Percentiles rank a stretch among this genome's conserved stretches.
Evolutionary conservation across 1,140 invertebrate genomes (phyloP).

Genomic region (Argopecten irradians): DNA sequence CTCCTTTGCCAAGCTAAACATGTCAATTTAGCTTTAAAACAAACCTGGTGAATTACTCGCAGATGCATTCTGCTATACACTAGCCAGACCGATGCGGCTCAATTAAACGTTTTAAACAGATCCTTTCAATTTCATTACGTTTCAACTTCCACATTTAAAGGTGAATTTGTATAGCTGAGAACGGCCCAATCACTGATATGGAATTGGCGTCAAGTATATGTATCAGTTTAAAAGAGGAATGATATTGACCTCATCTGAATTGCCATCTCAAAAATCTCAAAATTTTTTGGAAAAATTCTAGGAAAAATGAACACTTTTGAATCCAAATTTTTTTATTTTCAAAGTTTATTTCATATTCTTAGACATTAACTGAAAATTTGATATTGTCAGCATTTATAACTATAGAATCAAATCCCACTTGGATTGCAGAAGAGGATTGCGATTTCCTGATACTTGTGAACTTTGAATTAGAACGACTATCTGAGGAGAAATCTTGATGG

Average conservation of each 20-base stretch:
- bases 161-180: neutral
- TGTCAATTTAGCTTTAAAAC: conserved; percentile 10
- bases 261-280: neutral
- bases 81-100: neutral
- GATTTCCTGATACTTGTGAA: neutral
- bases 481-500: neutral
- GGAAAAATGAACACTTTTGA: neutral
- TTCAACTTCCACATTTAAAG: neutral
- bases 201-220: neutral
- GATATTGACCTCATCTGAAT: neutral
- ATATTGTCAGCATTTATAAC: neutral
- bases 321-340: neutral
- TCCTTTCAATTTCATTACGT: conserved; percentile 18
- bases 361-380: neutral
- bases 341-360: neutral
- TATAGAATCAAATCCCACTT: neutral
- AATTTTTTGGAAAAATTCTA: neutral
- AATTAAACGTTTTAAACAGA: conserved; percentile 7
- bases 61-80: neutral
- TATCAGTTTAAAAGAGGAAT: neutral
- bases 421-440: neutral
- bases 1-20: conserved; percentile 14
- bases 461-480: neutral
- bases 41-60: neutral
- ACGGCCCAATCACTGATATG: neutral